phyloP scores from a whole-genome alignment of 2,113 vertebrate genomes.

The Tenebrosternarchus preto region DNA sequence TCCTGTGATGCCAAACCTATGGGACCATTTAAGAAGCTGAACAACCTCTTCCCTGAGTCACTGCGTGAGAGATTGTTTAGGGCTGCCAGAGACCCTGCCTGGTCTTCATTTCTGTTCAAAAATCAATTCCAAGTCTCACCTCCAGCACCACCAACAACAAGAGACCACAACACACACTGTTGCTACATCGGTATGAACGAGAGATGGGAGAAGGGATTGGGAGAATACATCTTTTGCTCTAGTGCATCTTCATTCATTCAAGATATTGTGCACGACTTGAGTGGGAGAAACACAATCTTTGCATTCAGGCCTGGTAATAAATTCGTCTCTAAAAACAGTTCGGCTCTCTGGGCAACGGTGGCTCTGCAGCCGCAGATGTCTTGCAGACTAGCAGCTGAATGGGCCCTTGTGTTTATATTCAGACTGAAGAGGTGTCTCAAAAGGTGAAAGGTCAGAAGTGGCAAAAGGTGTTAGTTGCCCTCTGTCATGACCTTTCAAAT shows the following conservation, averaged over 20 bases:
- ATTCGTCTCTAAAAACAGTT: constrained; percentile 36
- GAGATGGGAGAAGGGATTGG: neutral
- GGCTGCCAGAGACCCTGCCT: constrained; percentile 20
- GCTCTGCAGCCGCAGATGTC: constrained; percentile 67
- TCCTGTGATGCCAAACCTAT: neutral
- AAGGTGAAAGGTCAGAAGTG: constrained; percentile 63
- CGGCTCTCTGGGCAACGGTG: neutral
- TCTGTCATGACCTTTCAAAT: constrained; percentile 72
- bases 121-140: constrained; percentile 8
- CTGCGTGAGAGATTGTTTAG: constrained; percentile 33
- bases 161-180: neutral
- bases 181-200: neutral
- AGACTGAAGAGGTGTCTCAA: constrained; percentile 68
- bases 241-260: neutral
- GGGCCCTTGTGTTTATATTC: constrained; percentile 65
- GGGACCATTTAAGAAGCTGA: constrained; percentile 10
- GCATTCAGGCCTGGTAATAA: constrained; percentile 34
- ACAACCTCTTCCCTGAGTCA: constrained; percentile 13
- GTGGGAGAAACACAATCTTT: constrained; percentile 25
- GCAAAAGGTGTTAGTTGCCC: constrained; percentile 64
- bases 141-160: constrained; percentile 3
- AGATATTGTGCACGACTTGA: neutral
- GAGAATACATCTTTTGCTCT: neutral
- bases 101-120: constrained; percentile 28
- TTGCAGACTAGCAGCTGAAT: constrained; percentile 63